Evolutionary conservation across 1,140 invertebrate genomes (phyloP).

Genomic region (Notospermus geniculatus): DNA sequence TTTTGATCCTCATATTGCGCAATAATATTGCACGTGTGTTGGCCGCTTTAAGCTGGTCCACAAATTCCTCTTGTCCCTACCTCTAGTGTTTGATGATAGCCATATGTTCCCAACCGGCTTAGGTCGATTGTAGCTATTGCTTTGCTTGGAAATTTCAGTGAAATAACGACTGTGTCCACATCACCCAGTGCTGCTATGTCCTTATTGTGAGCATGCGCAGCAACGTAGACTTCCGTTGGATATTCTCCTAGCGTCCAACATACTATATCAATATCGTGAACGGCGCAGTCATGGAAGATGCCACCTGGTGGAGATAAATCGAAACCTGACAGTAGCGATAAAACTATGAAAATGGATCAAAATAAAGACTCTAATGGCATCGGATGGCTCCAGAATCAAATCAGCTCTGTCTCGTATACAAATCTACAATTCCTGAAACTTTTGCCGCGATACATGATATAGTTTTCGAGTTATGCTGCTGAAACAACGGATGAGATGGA

Average conservation of each 20-base stretch:
- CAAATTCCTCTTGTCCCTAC: conserved; percentile 38
- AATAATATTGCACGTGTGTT: too few species aligned
- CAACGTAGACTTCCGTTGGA: conserved; percentile 58
- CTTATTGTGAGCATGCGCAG: conserved; percentile 56
- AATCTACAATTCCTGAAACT: too few species aligned
- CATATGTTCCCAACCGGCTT: conserved; percentile 63
- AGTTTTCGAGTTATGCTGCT: too few species aligned
- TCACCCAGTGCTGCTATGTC: conserved; percentile 64
- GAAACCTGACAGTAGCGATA: too few species aligned
- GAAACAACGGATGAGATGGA: too few species aligned
- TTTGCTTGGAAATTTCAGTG: conserved; percentile 65
- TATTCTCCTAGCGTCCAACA: conserved; percentile 63
- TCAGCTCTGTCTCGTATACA: too few species aligned
- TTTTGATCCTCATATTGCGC: too few species aligned
- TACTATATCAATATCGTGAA: conserved; percentile 67
- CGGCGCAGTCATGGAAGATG: conserved; percentile 68
- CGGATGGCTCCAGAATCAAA: too few species aligned
- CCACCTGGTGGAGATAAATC: conserved; percentile 59
- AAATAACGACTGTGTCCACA: conserved; percentile 64
- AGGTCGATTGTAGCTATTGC: conserved; percentile 65
- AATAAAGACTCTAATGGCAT: too few species aligned
- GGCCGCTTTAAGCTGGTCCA: neutral
- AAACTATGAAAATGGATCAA: too few species aligned
- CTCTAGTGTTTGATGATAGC: conserved; percentile 69
- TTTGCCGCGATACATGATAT: too few species aligned